Evolutionary conservation across 2,888 invertebrate genomes (phyloP).

Genomic region (Folsomia candida): DNA sequence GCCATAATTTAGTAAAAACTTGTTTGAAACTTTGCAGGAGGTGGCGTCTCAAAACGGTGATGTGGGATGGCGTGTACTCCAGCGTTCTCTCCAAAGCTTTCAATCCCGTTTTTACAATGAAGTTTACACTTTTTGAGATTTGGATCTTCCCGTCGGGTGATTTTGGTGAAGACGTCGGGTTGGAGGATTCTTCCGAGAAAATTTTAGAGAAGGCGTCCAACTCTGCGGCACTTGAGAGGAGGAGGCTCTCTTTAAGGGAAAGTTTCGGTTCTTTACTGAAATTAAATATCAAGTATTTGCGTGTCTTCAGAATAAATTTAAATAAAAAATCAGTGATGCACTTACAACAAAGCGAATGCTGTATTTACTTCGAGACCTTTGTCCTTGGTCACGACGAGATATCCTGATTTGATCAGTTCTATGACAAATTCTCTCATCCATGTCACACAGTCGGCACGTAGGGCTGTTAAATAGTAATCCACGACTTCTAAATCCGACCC

Average conservation of each 20-base stretch:
- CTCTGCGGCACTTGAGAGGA: not conserved
- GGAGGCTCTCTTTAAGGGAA: not conserved
- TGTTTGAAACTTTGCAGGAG: not conserved
- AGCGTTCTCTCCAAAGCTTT: not conserved
- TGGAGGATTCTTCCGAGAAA: not conserved
- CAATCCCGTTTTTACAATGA: not conserved
- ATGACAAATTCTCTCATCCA: not conserved
- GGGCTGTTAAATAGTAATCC: not conserved
- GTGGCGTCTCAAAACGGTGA: not conserved
- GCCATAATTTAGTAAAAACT: not conserved
- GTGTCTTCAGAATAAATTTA: too few relatives aligned
- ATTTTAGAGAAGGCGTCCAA: not conserved
- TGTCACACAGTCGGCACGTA: not conserved
- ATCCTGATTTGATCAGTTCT: not conserved
- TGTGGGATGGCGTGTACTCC: not conserved
- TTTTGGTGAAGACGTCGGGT: not conserved
- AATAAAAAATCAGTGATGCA: not conserved
- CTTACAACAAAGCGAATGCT: not conserved
- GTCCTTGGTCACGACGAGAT: not conserved
- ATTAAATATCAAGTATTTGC: not conserved
- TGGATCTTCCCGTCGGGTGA: not conserved
- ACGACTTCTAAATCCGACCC: not conserved
- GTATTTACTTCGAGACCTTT: not conserved
- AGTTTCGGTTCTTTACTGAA: not conserved
- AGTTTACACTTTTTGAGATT: not conserved